Evolutionary conservation across 1,140 invertebrate species (phyloP), one percentile per base, ranked within the genome.

Genomic region (Drosophila nasuta): DNA sequence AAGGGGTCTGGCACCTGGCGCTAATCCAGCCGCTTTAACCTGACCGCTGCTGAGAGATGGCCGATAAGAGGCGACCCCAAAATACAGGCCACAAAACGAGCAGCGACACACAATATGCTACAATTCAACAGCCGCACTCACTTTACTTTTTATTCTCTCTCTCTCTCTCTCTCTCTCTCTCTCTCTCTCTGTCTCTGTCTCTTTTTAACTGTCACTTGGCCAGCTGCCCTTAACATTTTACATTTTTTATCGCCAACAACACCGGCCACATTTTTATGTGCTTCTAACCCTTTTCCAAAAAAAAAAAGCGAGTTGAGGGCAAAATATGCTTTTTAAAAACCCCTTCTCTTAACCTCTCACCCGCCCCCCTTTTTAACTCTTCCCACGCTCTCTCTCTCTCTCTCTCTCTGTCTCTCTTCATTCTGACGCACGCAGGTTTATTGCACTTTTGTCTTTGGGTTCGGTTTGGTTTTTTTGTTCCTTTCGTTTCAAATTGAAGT

Each of bases 81-180:
- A 64, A 51, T 74, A 65, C 79, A 77, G 65, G 77, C 83, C 82
- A 79, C 83, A 77, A 87, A 88, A 88, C 82, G 83, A 80, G 83
- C 83, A 77, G 69, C 81, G 80, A 72, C 77, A 88, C 77, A 88
- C 83, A 87, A 82, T 88, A 87, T 88, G 82, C 76, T 85, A 46
- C 54, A 58, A 67, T 59, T 43, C 11, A n/a, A 43, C 41, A n/a
- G 41, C 41, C 28, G 7, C 35, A 38, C 8, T 38, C 10, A 38
- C 35, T 8, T 8, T 38, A 38, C 10, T 38, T 45, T 54, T 28
- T 56, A 35, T 41, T 17, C 45, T 25, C 4, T 8, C 20, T 15
- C 57, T 11, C 30, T 33, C 6, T 51, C 7, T 15, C 46, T 15
- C 6, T 11, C 66, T 5, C n/a, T 20, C 58, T 8, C 41, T 60